Evolutionary conservation across 2,113 vertebrate genomes (phyloP), one percentile per base, ranked within the genome.

Genomic region (Chionis minor): DNA sequence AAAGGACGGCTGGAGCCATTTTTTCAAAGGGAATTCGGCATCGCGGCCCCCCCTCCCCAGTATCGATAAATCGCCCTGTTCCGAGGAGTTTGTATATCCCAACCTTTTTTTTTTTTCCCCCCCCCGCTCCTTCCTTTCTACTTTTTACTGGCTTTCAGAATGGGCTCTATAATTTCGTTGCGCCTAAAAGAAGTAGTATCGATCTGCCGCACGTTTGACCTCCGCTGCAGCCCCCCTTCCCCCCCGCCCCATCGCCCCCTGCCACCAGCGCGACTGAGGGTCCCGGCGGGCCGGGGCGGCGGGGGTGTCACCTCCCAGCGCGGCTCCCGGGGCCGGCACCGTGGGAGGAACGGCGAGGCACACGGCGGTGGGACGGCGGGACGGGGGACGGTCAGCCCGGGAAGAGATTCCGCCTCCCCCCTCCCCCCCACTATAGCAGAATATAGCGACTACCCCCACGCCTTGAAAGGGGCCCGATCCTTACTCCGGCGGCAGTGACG

Each of bases 11-110:
- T 45, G 51, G 21, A 90, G 23, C 3, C 12, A n/a, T 42, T 38
- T 56, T 92, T 94, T 88, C 90, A 61, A 55, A 82, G 73, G 83
- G 82, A 93, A 90, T 92, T 88, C 42, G 61, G 35, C 45, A 40
- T 45, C 44, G 32, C 15, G 8, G 4, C 9, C 22, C 7, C 10
- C 10, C 28, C 22, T 8, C 12, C 55, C 28, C 22, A 21, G 24
- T 30, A 65, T 26, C 38, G 40, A 62, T 35, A 88, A 86, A 94
- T 83, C 33, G 10, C 22, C 20, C 22, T 55, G 93, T 86, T 79
- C 52, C 14, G 21, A 88, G 73, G 62, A 88, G 82, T 88, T 77
- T 73, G 27, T 59, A n/a, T n/a, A n/a, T n/a, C 33, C 21, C 24
- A 80, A 33, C 8, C 20, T 93, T 92, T 87, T 75, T 80, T 8